These are phyloP conservation scores for Tupiocoris notatus DNA, from an alignment of 2,888 invertebrate species.

Conservation along the genomic window DNA sequence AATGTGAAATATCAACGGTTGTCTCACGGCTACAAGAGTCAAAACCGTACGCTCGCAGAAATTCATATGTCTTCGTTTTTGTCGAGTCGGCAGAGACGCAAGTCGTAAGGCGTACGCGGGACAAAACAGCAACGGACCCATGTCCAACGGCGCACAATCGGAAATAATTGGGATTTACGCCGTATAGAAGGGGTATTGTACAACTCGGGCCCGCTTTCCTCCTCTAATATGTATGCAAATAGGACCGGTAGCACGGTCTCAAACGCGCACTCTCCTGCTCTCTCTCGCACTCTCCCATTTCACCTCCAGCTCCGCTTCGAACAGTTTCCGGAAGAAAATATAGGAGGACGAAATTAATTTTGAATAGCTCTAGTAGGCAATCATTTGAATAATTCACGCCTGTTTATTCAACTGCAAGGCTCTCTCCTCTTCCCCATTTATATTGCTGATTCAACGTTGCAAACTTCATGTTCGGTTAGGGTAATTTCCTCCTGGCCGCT, in stretches of 20 bases:
- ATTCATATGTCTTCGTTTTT: conserved; percentile 16
- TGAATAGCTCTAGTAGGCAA: conserved; percentile 11
- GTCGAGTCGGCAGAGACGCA: background rate
- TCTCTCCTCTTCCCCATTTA: background rate
- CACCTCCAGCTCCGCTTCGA: background rate
- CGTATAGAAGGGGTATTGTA: conserved; percentile 3
- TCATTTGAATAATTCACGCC: conserved; percentile 26
- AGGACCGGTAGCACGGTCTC: conserved; percentile 1
- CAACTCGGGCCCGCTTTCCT: background rate
- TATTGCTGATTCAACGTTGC: background rate
- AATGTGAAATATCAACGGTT: conserved; percentile 31
- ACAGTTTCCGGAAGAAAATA: background rate
- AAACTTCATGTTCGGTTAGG: background rate
- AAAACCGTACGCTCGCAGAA: background rate
- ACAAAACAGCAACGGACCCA: background rate
- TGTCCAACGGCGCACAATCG: conserved; percentile 22
- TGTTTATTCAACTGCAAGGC: conserved; percentile 14
- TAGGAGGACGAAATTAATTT: conserved; percentile 24
- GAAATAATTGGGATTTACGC: conserved; percentile 27
- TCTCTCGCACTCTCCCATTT: no score
- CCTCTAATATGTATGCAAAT: conserved; percentile 35
- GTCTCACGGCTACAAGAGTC: conserved; percentile 28
- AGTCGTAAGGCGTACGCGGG: background rate
- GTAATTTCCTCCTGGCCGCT: conserved; percentile 15
- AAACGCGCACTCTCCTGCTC: background rate